Percentiles rank a stretch among this genome's conserved stretches.
phyloP scores from a whole-genome alignment of 2,888 invertebrate species.

The Cerastis rubricosa region DNA sequence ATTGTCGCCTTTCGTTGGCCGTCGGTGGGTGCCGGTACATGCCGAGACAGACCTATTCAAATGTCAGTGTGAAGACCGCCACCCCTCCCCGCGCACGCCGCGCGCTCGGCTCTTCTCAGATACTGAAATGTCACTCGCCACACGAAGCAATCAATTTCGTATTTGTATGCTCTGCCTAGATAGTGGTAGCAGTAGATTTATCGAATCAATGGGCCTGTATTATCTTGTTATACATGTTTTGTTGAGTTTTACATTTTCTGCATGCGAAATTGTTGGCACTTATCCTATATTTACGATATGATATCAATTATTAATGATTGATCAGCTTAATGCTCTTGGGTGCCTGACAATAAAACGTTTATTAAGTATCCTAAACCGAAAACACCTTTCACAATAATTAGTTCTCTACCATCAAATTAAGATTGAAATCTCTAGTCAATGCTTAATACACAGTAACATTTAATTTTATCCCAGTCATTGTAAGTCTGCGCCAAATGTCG shows the following conservation, averaged over 20 bases:
- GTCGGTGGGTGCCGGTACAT: slow-evolving; percentile 89
- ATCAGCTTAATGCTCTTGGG: not conserved
- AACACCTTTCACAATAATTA: slow-evolving; percentile 15
- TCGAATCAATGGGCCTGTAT: slow-evolving; percentile 79
- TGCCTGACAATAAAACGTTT: not conserved
- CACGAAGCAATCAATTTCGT: slow-evolving; percentile 90
- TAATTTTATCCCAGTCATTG: slow-evolving; percentile 60
- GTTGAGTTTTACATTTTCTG: slow-evolving; percentile 40
- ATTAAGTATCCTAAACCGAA: not conserved
- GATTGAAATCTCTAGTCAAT: slow-evolving; percentile 40
- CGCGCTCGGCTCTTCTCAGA: slow-evolving; percentile 74
- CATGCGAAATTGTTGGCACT: slow-evolving; percentile 18
- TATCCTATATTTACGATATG: slow-evolving; percentile 2
- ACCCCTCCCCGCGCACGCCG: slow-evolving; percentile 70
- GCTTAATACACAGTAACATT: slow-evolving; percentile 56
- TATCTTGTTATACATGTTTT: slow-evolving; percentile 69
- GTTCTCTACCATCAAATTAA: slow-evolving; percentile 18
- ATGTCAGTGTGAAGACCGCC: slow-evolving; percentile 87
- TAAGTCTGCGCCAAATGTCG: slow-evolving; percentile 75
- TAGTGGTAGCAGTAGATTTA: slow-evolving; percentile 86
- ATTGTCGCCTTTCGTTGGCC: slow-evolving; percentile 89
- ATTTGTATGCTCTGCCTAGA: slow-evolving; percentile 88
- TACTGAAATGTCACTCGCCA: slow-evolving; percentile 90
- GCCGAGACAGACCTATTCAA: slow-evolving; percentile 90
- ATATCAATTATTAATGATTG: not conserved